These are phyloP conservation scores for Sturmia bella DNA, from an alignment of 2,888 invertebrate species.

Conservation along the genomic window DNA sequence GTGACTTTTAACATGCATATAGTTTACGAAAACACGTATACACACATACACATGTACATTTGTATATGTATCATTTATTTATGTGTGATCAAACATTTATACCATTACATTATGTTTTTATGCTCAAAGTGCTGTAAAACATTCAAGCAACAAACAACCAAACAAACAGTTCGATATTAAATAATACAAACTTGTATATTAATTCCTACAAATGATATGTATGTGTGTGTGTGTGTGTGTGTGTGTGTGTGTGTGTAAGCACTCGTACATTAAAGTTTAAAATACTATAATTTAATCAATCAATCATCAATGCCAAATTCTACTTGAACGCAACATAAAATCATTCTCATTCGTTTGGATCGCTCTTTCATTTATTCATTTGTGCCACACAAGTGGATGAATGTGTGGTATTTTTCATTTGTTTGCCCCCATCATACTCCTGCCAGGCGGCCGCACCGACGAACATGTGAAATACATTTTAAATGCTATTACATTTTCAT, in stretches of 20 bases:
- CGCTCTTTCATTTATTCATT: constrained; percentile 13
- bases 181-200: neutral
- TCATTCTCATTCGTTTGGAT: constrained; percentile 18
- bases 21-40: constrained; percentile 14
- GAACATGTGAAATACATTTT: constrained; percentile 4
- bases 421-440: constrained; percentile 22
- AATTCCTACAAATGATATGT: neutral
- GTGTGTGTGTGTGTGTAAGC: neutral
- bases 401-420: constrained; percentile 38
- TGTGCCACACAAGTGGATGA: constrained; percentile 52
- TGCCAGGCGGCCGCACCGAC: constrained; percentile 16
- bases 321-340: constrained; percentile 49
- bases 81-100: neutral
- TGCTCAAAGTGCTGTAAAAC: constrained; percentile 1
- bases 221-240: neutral
- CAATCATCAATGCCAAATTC: constrained; percentile 53
- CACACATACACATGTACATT: neutral
- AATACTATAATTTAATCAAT: constrained; percentile 68
- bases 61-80: neutral
- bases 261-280: constrained; percentile 27
- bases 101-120: constrained; percentile 4
- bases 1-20: constrained; percentile 65
- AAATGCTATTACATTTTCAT: constrained; percentile 42
- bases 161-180: constrained; percentile 3
- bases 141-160: neutral